phyloP scores from a whole-genome alignment of 2,888 invertebrate species.

The Dendrolimus houi region DNA sequence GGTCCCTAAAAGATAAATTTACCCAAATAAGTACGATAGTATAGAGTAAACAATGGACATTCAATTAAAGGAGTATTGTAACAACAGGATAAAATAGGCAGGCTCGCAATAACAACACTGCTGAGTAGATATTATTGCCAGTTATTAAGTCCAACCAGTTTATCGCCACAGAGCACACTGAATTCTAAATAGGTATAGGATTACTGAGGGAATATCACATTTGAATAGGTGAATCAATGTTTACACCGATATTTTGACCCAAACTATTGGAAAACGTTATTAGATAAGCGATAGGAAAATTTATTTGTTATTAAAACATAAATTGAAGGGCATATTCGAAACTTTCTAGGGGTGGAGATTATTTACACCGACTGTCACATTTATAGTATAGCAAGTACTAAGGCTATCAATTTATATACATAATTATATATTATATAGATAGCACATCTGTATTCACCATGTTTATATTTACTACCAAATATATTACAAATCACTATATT shows the following conservation, averaged over 20 bases:
- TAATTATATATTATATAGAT: too few relatives aligned
- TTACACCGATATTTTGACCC: neutral
- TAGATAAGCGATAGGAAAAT: constrained; percentile 2
- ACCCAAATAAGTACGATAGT: constrained; percentile 6
- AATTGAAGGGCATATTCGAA: neutral
- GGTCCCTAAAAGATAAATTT: constrained; percentile 1
- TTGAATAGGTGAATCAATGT: neutral
- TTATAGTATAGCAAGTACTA: too few relatives aligned
- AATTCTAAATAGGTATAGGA: constrained; percentile 32
- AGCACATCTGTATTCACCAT: too few relatives aligned
- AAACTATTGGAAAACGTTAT: constrained; percentile 5
- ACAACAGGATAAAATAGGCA: constrained; percentile 15
- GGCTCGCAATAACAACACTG: constrained; percentile 27
- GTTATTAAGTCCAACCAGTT: constrained; percentile 39
- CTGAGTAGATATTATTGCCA: constrained; percentile 34
- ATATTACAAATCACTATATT: too few relatives aligned
- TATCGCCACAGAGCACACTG: constrained; percentile 33
- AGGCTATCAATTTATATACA: too few relatives aligned
- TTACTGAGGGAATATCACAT: constrained; percentile 3
- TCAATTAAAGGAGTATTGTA: constrained; percentile 39
- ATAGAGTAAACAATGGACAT: constrained; percentile 31
- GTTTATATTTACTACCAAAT: too few relatives aligned
- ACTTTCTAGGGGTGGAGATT: too few relatives aligned
- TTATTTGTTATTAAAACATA: neutral
- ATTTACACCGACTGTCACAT: too few relatives aligned